A percentile compares a stretch with the other conserved stretches of the same genome.
Conservation (phyloP, 2,888 invertebrate species). For the Dorcus parallelipipedus region DNA sequence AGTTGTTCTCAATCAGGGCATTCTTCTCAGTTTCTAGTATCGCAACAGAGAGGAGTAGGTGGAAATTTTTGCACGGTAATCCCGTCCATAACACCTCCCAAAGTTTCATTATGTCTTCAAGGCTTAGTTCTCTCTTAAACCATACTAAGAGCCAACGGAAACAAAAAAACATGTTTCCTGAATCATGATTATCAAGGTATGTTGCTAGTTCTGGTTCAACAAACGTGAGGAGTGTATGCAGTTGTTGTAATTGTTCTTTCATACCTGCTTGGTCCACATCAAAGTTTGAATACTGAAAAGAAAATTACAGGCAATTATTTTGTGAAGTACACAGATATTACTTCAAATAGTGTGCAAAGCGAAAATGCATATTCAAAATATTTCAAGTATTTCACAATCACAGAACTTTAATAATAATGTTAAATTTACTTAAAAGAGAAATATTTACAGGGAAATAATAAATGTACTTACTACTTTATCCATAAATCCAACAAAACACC, state of each 20-base stretch:
- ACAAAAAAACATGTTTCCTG: constrained; percentile 97
- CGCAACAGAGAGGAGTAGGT: constrained; percentile 88
- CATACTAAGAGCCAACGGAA: constrained; percentile 92
- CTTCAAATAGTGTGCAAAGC: too few relatives aligned
- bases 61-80: constrained; percentile 91
- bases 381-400: too few relatives aligned
- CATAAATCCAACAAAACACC: constrained; percentile 99
- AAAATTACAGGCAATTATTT: not conserved
- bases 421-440: not conserved
- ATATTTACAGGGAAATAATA: not conserved
- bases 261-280: constrained; percentile 96
- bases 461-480: constrained; percentile 75
- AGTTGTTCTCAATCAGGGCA: constrained; percentile 84
- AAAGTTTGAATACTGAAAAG: constrained; percentile 77
- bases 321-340: too few relatives aligned
- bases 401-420: too few relatives aligned
- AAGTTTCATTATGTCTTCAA: constrained; percentile 80
- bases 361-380: too few relatives aligned
- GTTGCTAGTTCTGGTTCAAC: constrained; percentile 80
- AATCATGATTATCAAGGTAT: constrained; percentile 83
- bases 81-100: constrained; percentile 98
- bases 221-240: constrained; percentile 77
- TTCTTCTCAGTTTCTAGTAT: constrained; percentile 88
- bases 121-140: constrained; percentile 91
- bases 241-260: constrained; percentile 85